A percentile compares a stretch with the other conserved stretches of the same genome.
phyloP scores from a whole-genome alignment of 2,797 vertebrate genomes.

The Lagodon rhomboides region DNA sequence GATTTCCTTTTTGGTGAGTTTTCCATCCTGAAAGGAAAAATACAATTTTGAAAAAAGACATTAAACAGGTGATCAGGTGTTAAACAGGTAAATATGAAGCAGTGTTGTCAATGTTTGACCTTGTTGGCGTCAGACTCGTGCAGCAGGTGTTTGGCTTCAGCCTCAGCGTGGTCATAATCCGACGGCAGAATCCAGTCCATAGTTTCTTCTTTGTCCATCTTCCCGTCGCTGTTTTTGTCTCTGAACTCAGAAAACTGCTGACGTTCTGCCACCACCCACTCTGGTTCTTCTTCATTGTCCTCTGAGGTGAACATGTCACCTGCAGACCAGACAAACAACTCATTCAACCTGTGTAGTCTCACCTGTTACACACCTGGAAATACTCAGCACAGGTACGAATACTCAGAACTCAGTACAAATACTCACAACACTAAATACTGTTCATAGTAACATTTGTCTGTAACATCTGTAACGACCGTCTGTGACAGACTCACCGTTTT shows the following conservation, averaged over 20 bases:
- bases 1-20: constrained; percentile 91
- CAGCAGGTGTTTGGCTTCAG: constrained; percentile 92
- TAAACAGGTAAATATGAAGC: background rate
- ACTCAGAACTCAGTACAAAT: background rate
- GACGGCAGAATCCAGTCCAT: constrained; percentile 95
- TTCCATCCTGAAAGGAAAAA: constrained; percentile 87
- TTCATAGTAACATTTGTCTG: background rate
- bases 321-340: constrained; percentile 48
- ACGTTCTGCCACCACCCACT: constrained; percentile 92
- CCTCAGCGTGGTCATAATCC: constrained; percentile 92
- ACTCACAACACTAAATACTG: no score
- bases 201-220: constrained; percentile 94
- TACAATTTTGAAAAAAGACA: constrained; percentile 1
- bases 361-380: background rate
- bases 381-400: background rate
- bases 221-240: constrained; percentile 94
- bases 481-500: background rate
- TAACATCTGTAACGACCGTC: background rate
- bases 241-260: constrained; percentile 93
- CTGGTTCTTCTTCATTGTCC: constrained; percentile 87
- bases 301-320: constrained; percentile 93
- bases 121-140: constrained; percentile 92
- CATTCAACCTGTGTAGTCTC: no score
- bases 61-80: background rate
- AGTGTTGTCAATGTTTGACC: constrained; percentile 72